Percentiles rank a stretch among this genome's conserved stretches.
These are phyloP conservation scores for Serrognathus titanus DNA, from an alignment of 2,888 invertebrate species.

Conservation along the genomic window DNA sequence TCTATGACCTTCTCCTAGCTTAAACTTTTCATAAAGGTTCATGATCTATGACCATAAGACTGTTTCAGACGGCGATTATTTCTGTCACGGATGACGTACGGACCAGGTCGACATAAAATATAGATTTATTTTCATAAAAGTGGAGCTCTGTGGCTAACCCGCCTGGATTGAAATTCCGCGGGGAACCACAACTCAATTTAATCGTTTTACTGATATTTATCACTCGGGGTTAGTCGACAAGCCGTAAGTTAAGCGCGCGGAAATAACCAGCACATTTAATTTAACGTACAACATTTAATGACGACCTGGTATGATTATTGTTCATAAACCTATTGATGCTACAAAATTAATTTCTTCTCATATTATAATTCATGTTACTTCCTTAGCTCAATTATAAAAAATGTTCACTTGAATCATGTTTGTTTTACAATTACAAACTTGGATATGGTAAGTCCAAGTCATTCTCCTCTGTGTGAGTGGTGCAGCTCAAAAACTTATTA, in stretches of 20 bases:
- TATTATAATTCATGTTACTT: no score
- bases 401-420: no score
- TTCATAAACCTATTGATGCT: no score
- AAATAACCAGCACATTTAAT: background rate
- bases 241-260: background rate
- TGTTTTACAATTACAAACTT: no score
- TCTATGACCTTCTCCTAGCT: no score
- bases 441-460: no score
- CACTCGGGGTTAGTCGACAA: background rate
- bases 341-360: no score
- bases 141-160: background rate
- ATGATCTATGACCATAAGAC: no score
- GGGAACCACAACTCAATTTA: slow-evolving; percentile 3
- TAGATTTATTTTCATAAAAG: background rate
- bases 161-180: slow-evolving; percentile 6
- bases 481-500: no score
- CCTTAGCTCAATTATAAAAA: no score
- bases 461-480: no score
- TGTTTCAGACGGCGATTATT: background rate
- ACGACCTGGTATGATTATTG: background rate
- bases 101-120: background rate
- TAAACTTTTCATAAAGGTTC: no score
- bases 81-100: background rate
- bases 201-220: slow-evolving; percentile 2
- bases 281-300: background rate